Base-by-base conservation (phyloP, 2,797 vertebrate species). In the Eremophila alpestris region DNA sequence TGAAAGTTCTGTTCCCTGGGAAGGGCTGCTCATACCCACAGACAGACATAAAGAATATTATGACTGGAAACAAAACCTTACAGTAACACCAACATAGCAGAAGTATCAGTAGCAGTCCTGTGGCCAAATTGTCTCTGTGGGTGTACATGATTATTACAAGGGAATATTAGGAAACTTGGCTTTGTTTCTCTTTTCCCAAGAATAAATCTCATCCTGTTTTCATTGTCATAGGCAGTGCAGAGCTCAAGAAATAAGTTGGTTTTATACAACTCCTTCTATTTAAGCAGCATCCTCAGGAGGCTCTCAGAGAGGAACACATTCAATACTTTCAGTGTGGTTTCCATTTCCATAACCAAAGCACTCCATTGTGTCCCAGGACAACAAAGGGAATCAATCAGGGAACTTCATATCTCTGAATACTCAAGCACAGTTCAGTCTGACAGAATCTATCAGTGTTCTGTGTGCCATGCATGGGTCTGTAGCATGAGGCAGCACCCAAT, bases 161-260 rank as follows among this genome's bases (percentile, higher is more conserved):
- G 34, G 38, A 83, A 70, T 51, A 48, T 51, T 41, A 87, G 83
- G 41, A 86, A 89, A 75, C 60, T 51, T 36, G 29, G 48, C 43
- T 79, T 89, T 79, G 71, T 48, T 89, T 69, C 67, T 87, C 59
- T 79, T 82, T 90, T 71, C 43, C 49, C 82, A 65, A 70, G 71
- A 94, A 82, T 45, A 89, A 91, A 89, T 87, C 26, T 87, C 62
- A 80, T 74, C 52, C 71, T 74, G 46, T 92, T 94, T 88, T 88
- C 64, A 67, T 55, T 88, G 52, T 18, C 38, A 73, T 15, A 73
- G 70, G 63, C 70, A 87, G 75, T 15, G 36, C 51, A 84, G 70
- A 76, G 38, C 67, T 76, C n/a, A 87, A 88, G 49, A 64, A 81
- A 46, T 62, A 34, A 75, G 60, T 46, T 41, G 12, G 13, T 56